These are phyloP conservation scores for Myzus persicae DNA, from an alignment of 1,140 invertebrate genomes.

Conservation along the genomic window DNA sequence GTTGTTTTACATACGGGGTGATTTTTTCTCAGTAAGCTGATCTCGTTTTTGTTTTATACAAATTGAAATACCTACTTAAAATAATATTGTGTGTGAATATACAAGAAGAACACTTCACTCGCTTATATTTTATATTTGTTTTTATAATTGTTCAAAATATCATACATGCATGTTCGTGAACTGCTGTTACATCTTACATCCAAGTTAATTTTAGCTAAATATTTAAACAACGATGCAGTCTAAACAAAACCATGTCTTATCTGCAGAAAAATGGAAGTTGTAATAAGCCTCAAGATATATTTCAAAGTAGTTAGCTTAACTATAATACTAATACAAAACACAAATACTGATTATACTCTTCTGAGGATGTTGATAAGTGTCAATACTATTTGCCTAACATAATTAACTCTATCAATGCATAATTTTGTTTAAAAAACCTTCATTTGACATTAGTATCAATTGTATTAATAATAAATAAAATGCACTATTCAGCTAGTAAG, in stretches of 20 bases:
- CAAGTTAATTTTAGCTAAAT: background rate
- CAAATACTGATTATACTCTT: background rate
- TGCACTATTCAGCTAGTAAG: background rate
- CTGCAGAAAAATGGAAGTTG: background rate
- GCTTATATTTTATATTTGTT: background rate
- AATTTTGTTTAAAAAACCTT: background rate
- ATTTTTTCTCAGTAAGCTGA: background rate
- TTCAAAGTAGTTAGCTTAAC: background rate
- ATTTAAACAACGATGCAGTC: background rate
- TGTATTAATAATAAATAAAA: background rate
- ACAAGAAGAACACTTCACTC: background rate
- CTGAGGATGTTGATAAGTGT: background rate
- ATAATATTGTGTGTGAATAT: background rate
- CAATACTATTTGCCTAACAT: background rate
- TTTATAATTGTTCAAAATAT: background rate
- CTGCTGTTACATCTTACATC: background rate
- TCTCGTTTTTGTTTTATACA: background rate
- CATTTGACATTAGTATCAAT: background rate
- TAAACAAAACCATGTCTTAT: background rate
- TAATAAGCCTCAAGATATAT: background rate
- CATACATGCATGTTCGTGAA: background rate
- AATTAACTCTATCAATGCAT: background rate
- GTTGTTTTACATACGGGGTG: background rate
- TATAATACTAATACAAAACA: background rate
- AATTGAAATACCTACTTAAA: background rate